phyloP scores from a whole-genome alignment of 2,797 vertebrate species.

The Cygnus olor region DNA sequence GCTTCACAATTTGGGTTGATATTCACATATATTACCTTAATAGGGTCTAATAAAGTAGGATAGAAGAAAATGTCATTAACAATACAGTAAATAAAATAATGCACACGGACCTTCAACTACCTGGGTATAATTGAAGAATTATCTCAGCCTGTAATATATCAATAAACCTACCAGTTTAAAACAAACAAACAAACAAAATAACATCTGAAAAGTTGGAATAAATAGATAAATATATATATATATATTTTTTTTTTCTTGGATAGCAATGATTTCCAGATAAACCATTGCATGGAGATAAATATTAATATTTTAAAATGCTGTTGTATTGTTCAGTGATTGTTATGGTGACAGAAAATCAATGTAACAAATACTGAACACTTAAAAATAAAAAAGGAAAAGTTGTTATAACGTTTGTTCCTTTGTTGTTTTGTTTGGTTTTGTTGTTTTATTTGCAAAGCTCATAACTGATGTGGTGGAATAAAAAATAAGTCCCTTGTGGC shows the following conservation, averaged over 20 bases:
- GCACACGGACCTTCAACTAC: background rate
- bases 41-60: background rate
- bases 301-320: background rate
- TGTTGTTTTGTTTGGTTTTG: background rate
- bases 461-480: background rate
- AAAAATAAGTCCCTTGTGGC: background rate
- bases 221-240: background rate
- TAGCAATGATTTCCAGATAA: constrained; percentile 4
- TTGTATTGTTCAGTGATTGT: background rate
- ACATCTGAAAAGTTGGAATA: background rate
- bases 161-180: background rate
- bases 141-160: background rate
- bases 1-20: background rate
- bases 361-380: background rate
- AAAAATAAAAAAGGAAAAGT: background rate
- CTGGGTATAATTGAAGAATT: background rate
- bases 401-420: background rate
- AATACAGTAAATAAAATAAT: background rate
- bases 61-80: background rate
- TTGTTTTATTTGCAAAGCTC: background rate
- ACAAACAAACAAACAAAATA: background rate
- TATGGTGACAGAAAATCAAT: background rate
- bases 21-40: background rate
- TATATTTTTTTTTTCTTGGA: background rate
- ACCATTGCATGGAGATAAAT: background rate